Conservation (phyloP, 2,888 invertebrate genomes). For the Bembecia ichneumoniformis region DNA sequence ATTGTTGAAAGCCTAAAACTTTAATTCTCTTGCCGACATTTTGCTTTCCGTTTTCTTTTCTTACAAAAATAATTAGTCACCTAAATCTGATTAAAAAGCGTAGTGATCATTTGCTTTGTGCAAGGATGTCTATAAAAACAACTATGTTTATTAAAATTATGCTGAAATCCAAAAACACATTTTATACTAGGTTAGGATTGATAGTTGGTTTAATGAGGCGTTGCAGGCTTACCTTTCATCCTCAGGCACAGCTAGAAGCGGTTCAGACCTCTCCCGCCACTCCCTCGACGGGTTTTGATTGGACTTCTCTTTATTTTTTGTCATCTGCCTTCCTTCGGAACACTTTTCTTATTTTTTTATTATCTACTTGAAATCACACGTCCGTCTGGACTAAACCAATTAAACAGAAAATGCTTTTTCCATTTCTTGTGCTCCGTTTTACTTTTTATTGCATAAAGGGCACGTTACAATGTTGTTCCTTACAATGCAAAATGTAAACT, state of each 20-base stretch:
- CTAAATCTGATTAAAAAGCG: too few species aligned
- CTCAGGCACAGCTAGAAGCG: slow-evolving; percentile 59
- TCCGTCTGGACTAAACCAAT: slow-evolving; percentile 8
- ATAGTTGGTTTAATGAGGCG: slow-evolving; percentile 60
- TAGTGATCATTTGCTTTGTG: too few species aligned
- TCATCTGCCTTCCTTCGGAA: slow-evolving; percentile 16
- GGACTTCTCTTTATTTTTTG: slow-evolving; percentile 60
- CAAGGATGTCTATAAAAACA: too few species aligned
- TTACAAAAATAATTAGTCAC: too few species aligned
- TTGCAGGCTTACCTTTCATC: slow-evolving; percentile 65
- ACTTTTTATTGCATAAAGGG: too few species aligned
- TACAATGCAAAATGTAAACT: slow-evolving; percentile 32
- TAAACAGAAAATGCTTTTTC: neutral
- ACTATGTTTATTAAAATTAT: too few species aligned
- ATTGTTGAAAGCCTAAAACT: too few species aligned
- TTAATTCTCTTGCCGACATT: too few species aligned
- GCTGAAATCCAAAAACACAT: too few species aligned
- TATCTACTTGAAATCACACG: slow-evolving; percentile 5
- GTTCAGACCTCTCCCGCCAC: slow-evolving; percentile 52
- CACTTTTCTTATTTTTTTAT: slow-evolving; percentile 9
- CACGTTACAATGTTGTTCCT: slow-evolving; percentile 21
- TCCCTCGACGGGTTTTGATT: slow-evolving; percentile 49
- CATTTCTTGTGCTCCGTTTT: neutral
- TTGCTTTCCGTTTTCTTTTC: too few species aligned
- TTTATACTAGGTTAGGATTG: too few species aligned